A percentile compares a stretch with the other conserved stretches of the same genome.
phyloP scores from a whole-genome alignment of 2,888 invertebrate species.

The Rhagium mordax region DNA sequence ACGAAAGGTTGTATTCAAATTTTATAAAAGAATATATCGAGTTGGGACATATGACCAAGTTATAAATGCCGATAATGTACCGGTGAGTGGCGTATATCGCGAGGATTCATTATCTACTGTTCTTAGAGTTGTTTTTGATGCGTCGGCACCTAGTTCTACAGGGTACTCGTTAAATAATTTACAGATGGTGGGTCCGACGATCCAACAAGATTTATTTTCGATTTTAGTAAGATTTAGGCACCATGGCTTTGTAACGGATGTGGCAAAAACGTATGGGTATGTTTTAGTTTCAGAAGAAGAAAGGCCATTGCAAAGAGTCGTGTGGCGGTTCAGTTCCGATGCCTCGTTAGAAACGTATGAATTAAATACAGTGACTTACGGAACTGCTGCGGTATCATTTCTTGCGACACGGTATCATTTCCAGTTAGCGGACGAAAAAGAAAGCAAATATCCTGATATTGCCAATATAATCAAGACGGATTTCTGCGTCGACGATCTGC shows the following conservation, averaged over 20 bases:
- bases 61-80: conserved; percentile 4
- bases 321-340: conserved; percentile 14
- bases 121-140: conserved; percentile 15
- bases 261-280: conserved; percentile 14
- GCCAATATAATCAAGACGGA: conserved; percentile 30
- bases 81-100: conserved; percentile 14
- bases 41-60: conserved; percentile 15
- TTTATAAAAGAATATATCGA: conserved; percentile 23
- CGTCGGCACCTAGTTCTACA: conserved; percentile 19
- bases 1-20: neutral
- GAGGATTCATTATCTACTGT: conserved; percentile 14
- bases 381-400: conserved; percentile 5
- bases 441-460: too few species aligned
- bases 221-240: conserved; percentile 18
- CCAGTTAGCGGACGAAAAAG: conserved; percentile 24
- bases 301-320: conserved; percentile 6
- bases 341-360: neutral
- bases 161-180: conserved; percentile 25
- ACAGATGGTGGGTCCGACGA: conserved; percentile 21
- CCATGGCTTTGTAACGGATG: conserved; percentile 18
- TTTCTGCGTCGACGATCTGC: conserved; percentile 25
- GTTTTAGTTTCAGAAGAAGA: conserved; percentile 9
- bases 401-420: conserved; percentile 8
- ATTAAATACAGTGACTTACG: too few species aligned
- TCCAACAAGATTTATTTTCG: conserved; percentile 21